Evolutionary conservation across 2,113 vertebrate genomes (phyloP), one percentile per base, ranked within the genome.

Genomic region (Sphyrna mokarran): DNA sequence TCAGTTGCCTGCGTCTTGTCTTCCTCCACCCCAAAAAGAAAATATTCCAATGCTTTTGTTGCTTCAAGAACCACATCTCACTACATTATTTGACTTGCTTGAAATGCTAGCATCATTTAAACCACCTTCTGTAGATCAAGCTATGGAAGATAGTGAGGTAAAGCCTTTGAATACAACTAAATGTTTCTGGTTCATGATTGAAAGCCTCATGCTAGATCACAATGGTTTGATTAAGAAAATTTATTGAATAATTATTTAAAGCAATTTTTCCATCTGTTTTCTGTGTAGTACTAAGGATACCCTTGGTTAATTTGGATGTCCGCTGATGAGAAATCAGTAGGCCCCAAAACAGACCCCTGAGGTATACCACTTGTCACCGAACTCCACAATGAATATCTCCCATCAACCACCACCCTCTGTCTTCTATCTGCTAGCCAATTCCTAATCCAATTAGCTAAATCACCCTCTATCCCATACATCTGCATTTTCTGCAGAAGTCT

Each of bases 41-140:
- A 99, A 99, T 97, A 99, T 99, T 97, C 99, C 99, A 61, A 99
- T 99, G 99, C 98, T 99, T 96, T 97, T 99, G 96, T 98, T 99
- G 48, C 98, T 99, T 93, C 99, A 99, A 97, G 99, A 99, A 96
- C 99, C 99, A 8, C 99, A 99, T 96, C 98, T 99, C 96, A 99
- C 99, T 96, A 99, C 99, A 0, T 98, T 99, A 20, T 99, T 99
- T 96, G 99, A 99, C 97, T 97, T 99, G 96, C 97, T 99, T 96
- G 99, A 99, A 97, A 99, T 99, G 99, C 98, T 99, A 96, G 99
- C 99, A 87, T 99, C 99, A 97, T 99, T 99, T 97, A 99, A 99
- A 96, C 98, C 99, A 3, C 99, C 99, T 85, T 98, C 98, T 96
- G 98, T 98, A 94, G 98, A 98, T 96, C 97, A 98, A 96, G 96